phyloP scores from a whole-genome alignment of 2,888 invertebrate genomes.

The Lepidocyrtinus sp. region DNA sequence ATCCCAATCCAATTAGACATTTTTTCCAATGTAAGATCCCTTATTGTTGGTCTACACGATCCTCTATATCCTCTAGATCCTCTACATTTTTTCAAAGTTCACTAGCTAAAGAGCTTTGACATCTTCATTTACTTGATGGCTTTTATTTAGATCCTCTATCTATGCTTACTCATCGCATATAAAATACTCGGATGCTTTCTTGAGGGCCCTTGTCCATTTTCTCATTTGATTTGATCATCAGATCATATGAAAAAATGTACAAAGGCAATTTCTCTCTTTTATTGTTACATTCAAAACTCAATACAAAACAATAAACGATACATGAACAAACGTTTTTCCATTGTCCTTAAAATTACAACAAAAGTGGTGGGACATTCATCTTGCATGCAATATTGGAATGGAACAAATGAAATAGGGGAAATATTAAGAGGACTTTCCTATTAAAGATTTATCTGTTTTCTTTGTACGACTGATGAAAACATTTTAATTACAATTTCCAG shows the following conservation, averaged over 20 bases:
- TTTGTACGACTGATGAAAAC: constrained; percentile 15
- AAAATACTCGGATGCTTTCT: no score
- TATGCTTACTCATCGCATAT: no score
- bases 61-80: neutral
- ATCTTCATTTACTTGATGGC: constrained; percentile 51
- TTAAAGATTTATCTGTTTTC: constrained; percentile 43
- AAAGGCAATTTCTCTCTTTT: constrained; percentile 10
- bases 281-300: neutral
- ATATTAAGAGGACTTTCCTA: constrained; percentile 8
- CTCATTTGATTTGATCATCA: neutral
- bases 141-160: constrained; percentile 7
- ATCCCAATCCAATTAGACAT: constrained; percentile 55
- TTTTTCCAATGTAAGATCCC: constrained; percentile 33
- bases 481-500: constrained; percentile 37
- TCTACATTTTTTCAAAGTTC: constrained; percentile 14
- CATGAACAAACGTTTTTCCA: neutral
- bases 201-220: constrained; percentile 3
- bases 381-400: neutral
- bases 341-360: neutral
- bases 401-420: neutral
- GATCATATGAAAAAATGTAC: constrained; percentile 35
- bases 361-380: neutral
- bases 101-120: constrained; percentile 41
- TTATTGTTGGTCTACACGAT: no score
- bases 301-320: neutral